These are phyloP conservation scores for Grallaria varia DNA, from an alignment of 2,113 vertebrate species.

Conservation along the genomic window DNA sequence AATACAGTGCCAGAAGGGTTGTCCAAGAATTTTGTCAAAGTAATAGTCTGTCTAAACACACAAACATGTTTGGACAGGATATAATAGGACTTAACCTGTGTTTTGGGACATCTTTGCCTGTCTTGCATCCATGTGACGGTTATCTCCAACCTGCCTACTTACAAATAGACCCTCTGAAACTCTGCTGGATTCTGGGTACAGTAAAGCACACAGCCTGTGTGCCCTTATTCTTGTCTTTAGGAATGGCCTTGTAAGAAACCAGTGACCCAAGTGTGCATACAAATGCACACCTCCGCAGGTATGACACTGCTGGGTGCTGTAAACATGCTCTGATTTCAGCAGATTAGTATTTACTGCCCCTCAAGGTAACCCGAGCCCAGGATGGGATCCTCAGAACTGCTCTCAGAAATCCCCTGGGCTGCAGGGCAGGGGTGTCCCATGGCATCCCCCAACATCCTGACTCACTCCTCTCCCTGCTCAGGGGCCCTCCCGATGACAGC, in stretches of 20 bases:
- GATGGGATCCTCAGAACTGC: background rate
- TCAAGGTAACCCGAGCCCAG: background rate
- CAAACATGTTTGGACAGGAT: background rate
- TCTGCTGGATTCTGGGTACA: background rate
- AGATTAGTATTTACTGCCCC: background rate
- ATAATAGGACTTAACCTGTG: background rate
- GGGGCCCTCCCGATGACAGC: background rate
- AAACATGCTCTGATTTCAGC: background rate
- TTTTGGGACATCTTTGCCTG: background rate
- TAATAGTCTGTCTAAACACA: background rate
- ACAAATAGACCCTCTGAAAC: background rate
- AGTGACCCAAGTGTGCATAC: background rate
- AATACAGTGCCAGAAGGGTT: background rate
- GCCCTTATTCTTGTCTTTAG: background rate
- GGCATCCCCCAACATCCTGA: background rate
- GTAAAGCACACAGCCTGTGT: background rate
- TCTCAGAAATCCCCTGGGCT: background rate
- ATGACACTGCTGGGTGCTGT: background rate
- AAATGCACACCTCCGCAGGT: background rate
- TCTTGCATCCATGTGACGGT: background rate
- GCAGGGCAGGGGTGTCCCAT: background rate
- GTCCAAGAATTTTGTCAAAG: background rate
- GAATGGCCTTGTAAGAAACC: background rate
- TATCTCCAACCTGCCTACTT: background rate
- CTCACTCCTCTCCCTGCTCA: background rate